phyloP scores from a whole-genome alignment of 2,888 invertebrate species.

The Myopa tessellatipennis region DNA sequence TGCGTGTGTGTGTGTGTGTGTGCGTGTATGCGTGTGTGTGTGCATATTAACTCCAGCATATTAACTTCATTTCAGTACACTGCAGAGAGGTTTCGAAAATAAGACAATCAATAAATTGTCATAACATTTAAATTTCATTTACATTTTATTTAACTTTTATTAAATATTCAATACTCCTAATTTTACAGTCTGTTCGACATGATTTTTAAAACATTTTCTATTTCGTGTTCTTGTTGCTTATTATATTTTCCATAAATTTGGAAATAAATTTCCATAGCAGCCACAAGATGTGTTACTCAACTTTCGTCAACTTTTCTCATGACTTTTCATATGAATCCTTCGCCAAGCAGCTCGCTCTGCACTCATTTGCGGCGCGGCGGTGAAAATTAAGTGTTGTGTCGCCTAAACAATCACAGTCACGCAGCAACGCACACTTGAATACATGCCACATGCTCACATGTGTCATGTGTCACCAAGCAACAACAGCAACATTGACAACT shows the following conservation, averaged over 20 bases:
- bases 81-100: neutral
- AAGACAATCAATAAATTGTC: neutral
- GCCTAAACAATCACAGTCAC: conserved; percentile 4
- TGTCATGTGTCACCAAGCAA: conserved; percentile 15
- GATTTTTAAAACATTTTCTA: too few species aligned
- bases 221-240: too few species aligned
- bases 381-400: conserved; percentile 19
- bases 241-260: too few species aligned
- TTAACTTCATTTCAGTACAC: neutral
- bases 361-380: neutral
- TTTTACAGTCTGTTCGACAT: neutral
- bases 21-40: neutral
- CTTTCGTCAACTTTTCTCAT: neutral
- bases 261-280: too few species aligned
- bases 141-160: neutral
- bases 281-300: too few species aligned
- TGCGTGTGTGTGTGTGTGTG: conserved; percentile 1
- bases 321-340: neutral
- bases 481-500: too few species aligned
- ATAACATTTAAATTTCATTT: neutral
- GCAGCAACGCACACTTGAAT: neutral
- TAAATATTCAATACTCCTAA: neutral
- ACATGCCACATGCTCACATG: neutral
- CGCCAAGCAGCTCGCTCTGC: neutral
- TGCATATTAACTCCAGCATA: neutral